Percentiles rank a stretch among this genome's conserved stretches.
phyloP scores from a whole-genome alignment of 2,888 invertebrate genomes.

The Amblyjoppa proteus region DNA sequence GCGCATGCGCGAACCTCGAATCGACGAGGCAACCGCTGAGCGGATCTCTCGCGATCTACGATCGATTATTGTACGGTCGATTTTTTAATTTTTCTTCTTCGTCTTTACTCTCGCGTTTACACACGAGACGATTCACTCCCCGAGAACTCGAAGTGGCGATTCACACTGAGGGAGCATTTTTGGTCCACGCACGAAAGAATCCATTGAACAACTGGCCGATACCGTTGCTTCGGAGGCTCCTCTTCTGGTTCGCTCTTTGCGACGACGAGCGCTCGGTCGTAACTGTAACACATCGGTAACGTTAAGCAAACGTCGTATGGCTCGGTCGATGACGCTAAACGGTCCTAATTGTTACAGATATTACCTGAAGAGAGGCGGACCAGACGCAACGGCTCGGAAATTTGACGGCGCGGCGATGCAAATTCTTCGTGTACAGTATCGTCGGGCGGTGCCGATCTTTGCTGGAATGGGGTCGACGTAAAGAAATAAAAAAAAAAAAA shows the following conservation, averaged over 20 bases:
- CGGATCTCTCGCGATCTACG: neutral
- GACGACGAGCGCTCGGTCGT: slow-evolving; percentile 65
- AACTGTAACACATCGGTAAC: slow-evolving; percentile 83
- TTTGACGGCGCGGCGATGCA: neutral
- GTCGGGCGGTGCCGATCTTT: too few relatives aligned
- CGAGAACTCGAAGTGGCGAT: neutral
- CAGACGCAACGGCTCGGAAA: neutral
- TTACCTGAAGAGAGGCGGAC: slow-evolving; percentile 61
- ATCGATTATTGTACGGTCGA: slow-evolving; percentile 8
- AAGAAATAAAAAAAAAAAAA: too few relatives aligned
- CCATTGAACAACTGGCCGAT: slow-evolving; percentile 35
- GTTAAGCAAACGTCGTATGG: slow-evolving; percentile 79
- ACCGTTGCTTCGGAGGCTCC: slow-evolving; percentile 2
- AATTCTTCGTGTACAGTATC: too few relatives aligned
- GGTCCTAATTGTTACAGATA: slow-evolving; percentile 82
- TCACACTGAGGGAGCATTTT: neutral
- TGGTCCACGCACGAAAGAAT: slow-evolving; percentile 30
- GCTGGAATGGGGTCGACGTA: neutral
- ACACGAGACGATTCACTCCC: slow-evolving; percentile 2
- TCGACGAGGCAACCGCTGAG: neutral
- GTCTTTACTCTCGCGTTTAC: neutral
- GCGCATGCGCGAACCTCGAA: neutral
- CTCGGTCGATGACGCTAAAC: slow-evolving; percentile 75
- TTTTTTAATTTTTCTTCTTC: neutral
- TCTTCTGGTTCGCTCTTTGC: neutral